These are phyloP conservation scores for Melinopterus prodromus DNA, from an alignment of 2,888 invertebrate species.

Conservation along the genomic window DNA sequence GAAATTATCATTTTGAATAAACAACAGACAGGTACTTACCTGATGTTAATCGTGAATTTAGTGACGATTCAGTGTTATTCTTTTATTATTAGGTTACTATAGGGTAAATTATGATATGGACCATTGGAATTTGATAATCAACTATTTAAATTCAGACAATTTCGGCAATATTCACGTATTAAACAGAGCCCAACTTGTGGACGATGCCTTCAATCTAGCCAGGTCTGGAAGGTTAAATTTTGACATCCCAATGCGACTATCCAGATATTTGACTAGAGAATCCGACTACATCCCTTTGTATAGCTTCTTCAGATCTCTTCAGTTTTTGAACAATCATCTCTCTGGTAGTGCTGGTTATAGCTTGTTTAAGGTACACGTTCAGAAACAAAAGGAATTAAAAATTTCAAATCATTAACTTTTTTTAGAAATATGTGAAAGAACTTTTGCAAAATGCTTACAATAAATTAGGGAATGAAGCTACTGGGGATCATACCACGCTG, in stretches of 20 bases:
- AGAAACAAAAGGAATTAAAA: background rate
- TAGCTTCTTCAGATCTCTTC: conserved; percentile 52
- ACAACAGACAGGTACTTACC: conserved; percentile 64
- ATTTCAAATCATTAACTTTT: conserved; percentile 9
- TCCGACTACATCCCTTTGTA: conserved; percentile 70
- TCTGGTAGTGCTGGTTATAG: conserved; percentile 28
- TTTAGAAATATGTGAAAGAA: conserved; percentile 19
- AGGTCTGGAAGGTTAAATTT: conserved; percentile 67
- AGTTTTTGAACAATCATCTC: conserved; percentile 35
- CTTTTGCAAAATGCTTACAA: conserved; percentile 10
- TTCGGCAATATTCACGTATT: conserved; percentile 64
- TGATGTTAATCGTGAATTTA: background rate
- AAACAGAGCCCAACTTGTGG: conserved; percentile 65
- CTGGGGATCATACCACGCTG: conserved; percentile 33
- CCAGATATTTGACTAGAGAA: conserved; percentile 67
- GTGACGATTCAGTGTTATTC: background rate
- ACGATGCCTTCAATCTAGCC: conserved; percentile 64
- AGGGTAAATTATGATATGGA: conserved; percentile 57
- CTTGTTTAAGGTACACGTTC: conserved; percentile 34
- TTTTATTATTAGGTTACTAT: conserved; percentile 51
- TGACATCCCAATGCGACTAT: conserved; percentile 64
- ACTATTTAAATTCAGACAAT: conserved; percentile 54
- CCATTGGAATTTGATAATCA: conserved; percentile 61
- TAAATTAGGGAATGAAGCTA: background rate
- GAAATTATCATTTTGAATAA: conserved; percentile 69